Base-by-base conservation (phyloP, 1,140 invertebrate species). In the Cydia strobilella region DNA sequence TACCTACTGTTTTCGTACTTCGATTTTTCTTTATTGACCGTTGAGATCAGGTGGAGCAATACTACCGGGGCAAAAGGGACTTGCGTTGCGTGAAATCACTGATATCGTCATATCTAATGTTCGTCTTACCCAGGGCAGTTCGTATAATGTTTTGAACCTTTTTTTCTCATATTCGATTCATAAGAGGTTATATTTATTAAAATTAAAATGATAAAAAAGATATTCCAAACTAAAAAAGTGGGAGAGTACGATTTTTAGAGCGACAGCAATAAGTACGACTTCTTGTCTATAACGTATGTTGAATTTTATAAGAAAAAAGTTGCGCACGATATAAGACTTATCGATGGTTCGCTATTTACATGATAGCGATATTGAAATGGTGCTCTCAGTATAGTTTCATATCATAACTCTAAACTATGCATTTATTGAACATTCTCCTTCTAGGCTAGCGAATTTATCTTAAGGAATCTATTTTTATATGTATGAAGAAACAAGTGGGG, bases 331-430 rank as follows among this genome's bases (percentile, higher is more conserved):
- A 20, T 72, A 48, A 48, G 45, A 72, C 71, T 72, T 72, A 48
- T 51, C 20, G 63, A 23, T 45, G 31, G 63, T 9, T 35, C 42
- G 54, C 35, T 72, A 39, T 18, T 12, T 48, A n/a, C 18, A 12
- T 20, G 66, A 23, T n/a, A 12, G 27, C 35, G 51, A 80, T 54
- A 72, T 39, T 76, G 71, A 79, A 86, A 88, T 90, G 88, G 88
- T 90, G 88, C 88, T 90, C 88, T 86, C 84, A 88, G 79, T 85
- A 85, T 89, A 90, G 86, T 86, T 88, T 90, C 88, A 90, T 90
- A 90, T 90, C 88, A 88, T 88, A 86, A 86, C 80, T 87, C 78
- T 84, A 85, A 86, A 82, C 76, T 86, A 76, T 84, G 85, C 86
- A 88, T 90, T 90, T 88, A 88, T 84, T 79, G 79, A 80, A 82